Percentiles rank a stretch among this genome's conserved stretches.
Conservation (phyloP, 1,140 invertebrate species). For the Wasmannia auropunctata region DNA sequence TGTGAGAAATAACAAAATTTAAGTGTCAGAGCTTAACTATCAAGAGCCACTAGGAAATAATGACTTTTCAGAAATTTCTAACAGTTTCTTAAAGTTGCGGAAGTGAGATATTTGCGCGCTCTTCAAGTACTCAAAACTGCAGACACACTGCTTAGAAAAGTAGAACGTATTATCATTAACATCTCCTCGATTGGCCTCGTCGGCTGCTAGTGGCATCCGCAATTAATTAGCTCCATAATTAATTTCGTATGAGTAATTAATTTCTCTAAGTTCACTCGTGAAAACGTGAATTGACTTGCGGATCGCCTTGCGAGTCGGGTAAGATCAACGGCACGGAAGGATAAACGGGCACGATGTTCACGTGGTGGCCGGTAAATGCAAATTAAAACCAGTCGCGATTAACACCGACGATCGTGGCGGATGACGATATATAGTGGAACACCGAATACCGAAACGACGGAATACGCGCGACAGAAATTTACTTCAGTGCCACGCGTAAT, state of each 20-base stretch:
- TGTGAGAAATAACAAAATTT: background rate
- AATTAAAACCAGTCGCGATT: slow-evolving; percentile 47
- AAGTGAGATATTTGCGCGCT: background rate
- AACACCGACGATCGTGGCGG: slow-evolving; percentile 15
- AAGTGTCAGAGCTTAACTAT: background rate
- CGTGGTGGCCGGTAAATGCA: background rate
- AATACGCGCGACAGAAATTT: slow-evolving; percentile 25
- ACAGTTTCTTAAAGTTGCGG: background rate
- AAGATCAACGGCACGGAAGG: background rate
- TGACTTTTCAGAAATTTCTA: background rate
- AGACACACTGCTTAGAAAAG: background rate
- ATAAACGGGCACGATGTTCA: slow-evolving; percentile 7
- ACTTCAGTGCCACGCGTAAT: slow-evolving; percentile 40
- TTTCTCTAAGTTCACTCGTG: background rate
- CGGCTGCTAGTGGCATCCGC: background rate
- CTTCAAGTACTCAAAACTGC: background rate
- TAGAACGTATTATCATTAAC: background rate
- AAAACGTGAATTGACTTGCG: slow-evolving; percentile 7
- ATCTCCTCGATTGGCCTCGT: background rate
- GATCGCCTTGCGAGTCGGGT: background rate
- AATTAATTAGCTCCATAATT: slow-evolving; percentile 31
- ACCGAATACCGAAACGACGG: no score
- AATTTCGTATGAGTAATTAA: slow-evolving; percentile 25
- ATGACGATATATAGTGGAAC: background rate
- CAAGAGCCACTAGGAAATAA: background rate